Base-by-base conservation (phyloP, 2,888 invertebrate genomes). In the Lasioglossum leucozonium region DNA sequence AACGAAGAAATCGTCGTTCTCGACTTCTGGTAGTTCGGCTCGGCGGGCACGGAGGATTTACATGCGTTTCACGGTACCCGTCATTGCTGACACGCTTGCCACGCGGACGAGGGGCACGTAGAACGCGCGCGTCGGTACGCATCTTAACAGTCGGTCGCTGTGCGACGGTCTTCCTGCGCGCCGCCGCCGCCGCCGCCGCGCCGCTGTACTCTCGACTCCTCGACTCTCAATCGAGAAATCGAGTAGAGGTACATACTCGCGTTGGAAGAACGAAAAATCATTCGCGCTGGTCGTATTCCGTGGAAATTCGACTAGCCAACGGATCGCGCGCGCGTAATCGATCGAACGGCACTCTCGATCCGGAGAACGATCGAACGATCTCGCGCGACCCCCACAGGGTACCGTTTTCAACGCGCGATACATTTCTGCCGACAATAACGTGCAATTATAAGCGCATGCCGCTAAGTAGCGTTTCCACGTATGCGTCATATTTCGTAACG, bases 31-130 rank as follows among this genome's bases (percentile, higher is more conserved):
- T 72, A 72, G 77, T 72, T 77, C 51, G 84, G 78, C 87, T 88
- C 77, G 58, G 88, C 88, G 91, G 90, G 78, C 91, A 92, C n/a
- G 91, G 44, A 87, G 91, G 93, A 93, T 94, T 94, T 93, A 94
- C 94, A 94, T 94, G 94, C 94, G 93, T 93, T 93, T 93, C 94
- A 94, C 92, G 94, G 91, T 93, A 91, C 88, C 90, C 91, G 88
- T 90, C 91, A 86, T 90, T 87, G 93, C 93, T 93, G 93, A 94
- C 94, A 94, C 91, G 94, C 92, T 93, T 93, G 93, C 93, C 92
- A 93, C 93, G 92, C 92, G 92, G 90, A 85, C 90, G 85, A 87
- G 91, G 89, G 88, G 92, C 91, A 91, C 90, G 93, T 92, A 93
- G 92, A 93, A 93, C 92, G 91, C 92, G 91, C 92, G 93, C 89